Evolutionary conservation across 2,797 vertebrate genomes (phyloP), one percentile per base, ranked within the genome.

Genomic region (Peromyscus eremicus): DNA sequence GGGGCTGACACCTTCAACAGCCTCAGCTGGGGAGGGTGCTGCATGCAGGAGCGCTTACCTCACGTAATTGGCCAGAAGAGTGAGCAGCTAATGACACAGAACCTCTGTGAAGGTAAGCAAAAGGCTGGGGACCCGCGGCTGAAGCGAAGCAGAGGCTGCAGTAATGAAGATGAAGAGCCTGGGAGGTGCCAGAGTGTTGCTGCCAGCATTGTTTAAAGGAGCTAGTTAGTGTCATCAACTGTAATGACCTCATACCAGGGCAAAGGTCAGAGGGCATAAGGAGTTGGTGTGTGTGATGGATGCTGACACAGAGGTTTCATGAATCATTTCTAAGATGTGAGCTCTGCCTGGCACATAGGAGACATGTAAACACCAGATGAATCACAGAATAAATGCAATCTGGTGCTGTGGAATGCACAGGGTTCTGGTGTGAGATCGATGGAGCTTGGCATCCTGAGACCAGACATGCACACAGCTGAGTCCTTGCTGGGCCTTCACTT

Each of bases 61-160:
- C 94, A 82, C 98, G 97, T 97, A 98, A 98, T 98, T 98, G 98
- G 96, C 97, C 97, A 98, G 97, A 98, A 98, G 91, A 71, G 94
- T 97, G 98, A 98, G 97, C 97, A 98, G 96, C 97, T 98, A 98
- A 98, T 98, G 98, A 97, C 16, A 85, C 97, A 98, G 98, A 98
- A 98, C 97, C 90, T 66, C 90, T 98, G 96, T 97, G 98, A 98
- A 98, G 97, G 96, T 98, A 98, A 98, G 97, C 98, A 98, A 98
- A 97, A 94, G 98, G 66, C 95, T 68, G 93, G 92, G 92, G 95
- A 96, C 79, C 96, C 89, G 97, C 96, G 95, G 98, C 93, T 97
- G 95, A 98, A 97, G 97, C 10, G 0, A 97, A 97, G 97, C 96
- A 98, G 96, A 98, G 96, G 87, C 97, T 98, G 86, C 81, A 85